These are phyloP conservation scores for Schizopygopsis malacanthus DNA, from an alignment of 2,797 vertebrate species.

Conservation along the genomic window DNA sequence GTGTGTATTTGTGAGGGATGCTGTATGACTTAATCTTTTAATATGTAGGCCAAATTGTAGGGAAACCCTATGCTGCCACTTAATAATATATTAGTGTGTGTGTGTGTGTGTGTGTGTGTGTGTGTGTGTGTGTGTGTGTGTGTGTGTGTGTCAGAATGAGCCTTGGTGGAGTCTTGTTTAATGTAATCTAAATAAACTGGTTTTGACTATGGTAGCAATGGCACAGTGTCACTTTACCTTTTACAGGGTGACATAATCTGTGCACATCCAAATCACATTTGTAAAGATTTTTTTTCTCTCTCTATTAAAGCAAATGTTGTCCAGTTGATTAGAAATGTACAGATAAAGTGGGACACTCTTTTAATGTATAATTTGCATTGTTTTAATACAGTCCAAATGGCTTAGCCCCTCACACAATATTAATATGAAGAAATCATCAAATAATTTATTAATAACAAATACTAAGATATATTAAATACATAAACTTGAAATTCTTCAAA, in stretches of 20 bases:
- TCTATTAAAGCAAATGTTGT: neutral
- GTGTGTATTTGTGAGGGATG: neutral
- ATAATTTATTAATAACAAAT: neutral
- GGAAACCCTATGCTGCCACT: slow-evolving; percentile 19
- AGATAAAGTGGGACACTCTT: neutral
- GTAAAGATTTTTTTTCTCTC: neutral
- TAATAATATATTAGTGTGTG: slow-evolving; percentile 52
- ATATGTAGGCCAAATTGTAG: slow-evolving; percentile 44
- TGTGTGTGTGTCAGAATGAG: neutral
- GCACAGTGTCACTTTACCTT: neutral
- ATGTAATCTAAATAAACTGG: neutral
- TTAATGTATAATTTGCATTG: neutral
- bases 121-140: slow-evolving; percentile 1
- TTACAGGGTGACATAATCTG: neutral
- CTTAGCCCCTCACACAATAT: neutral
- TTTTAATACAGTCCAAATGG: neutral
- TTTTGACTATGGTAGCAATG: neutral
- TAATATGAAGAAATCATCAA: no score
- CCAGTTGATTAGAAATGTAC: neutral
- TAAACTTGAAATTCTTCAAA: neutral
- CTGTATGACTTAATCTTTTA: slow-evolving; percentile 13
- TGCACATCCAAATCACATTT: neutral
- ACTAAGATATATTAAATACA: neutral
- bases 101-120: neutral
- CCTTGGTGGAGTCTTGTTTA: neutral